Conservation (phyloP, 2,797 vertebrate genomes). For the Dicrostonyx torquatus region DNA sequence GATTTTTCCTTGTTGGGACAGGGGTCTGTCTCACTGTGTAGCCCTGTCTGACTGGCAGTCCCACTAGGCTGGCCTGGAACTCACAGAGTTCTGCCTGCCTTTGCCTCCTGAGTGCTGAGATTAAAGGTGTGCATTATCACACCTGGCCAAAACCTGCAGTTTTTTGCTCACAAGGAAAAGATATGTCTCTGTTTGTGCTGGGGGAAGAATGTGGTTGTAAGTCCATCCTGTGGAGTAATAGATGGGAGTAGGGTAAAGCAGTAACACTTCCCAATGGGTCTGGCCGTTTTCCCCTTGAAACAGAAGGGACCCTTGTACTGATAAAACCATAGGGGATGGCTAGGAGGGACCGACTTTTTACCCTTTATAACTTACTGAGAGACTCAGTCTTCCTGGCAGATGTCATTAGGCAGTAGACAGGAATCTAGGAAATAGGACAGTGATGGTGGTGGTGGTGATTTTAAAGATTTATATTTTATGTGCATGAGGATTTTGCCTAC, state of each 20-base stretch:
- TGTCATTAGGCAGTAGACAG: conserved; percentile 79
- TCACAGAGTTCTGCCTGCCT: background rate
- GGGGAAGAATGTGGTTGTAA: conserved; percentile 59
- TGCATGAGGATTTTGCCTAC: background rate
- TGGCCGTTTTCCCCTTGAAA: conserved; percentile 84
- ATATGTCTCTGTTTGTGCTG: background rate
- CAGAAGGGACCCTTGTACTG: conserved; percentile 88
- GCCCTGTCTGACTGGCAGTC: background rate
- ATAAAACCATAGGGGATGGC: conserved; percentile 87
- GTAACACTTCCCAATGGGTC: conserved; percentile 79
- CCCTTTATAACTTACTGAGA: conserved; percentile 84
- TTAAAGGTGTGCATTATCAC: background rate
- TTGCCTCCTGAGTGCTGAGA: background rate
- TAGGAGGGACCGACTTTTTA: conserved; percentile 85
- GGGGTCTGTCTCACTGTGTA: background rate
- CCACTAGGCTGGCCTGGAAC: background rate
- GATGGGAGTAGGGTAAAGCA: conserved; percentile 70
- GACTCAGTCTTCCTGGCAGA: conserved; percentile 89
- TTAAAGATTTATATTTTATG: background rate
- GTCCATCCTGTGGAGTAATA: conserved; percentile 73
- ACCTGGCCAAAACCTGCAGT: background rate
- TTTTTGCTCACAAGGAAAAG: conserved; percentile 23
- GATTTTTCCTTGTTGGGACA: background rate
- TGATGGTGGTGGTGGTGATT: background rate
- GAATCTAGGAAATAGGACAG: conserved; percentile 76